These are phyloP conservation scores for Conistra vaccinii DNA, from an alignment of 2,888 invertebrate species.

Conservation along the genomic window DNA sequence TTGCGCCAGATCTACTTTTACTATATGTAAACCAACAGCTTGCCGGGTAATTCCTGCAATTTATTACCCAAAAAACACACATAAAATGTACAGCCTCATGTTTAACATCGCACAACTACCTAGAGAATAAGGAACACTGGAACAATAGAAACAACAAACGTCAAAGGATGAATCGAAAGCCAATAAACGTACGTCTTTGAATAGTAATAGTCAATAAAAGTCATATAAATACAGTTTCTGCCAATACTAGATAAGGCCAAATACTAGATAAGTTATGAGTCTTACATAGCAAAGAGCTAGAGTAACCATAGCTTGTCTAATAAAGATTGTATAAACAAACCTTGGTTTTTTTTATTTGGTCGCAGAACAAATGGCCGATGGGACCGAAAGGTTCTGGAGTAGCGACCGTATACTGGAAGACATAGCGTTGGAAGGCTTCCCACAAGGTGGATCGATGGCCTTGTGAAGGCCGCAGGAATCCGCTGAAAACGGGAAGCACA, in stretches of 20 bases:
- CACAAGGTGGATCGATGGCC: too few relatives aligned
- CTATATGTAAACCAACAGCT: neutral
- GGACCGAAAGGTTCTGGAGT: too few relatives aligned
- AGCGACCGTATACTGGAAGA: too few relatives aligned
- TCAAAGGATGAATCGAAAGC: constrained; percentile 18
- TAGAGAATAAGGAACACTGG: neutral
- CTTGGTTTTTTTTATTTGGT: too few relatives aligned
- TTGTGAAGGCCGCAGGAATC: too few relatives aligned
- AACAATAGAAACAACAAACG: neutral
- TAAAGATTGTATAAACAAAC: neutral
- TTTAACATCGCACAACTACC: neutral
- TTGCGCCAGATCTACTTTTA: neutral
- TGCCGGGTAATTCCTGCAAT: neutral
- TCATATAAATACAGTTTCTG: constrained; percentile 19
- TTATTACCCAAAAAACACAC: neutral
- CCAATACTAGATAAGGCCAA: constrained; percentile 3
- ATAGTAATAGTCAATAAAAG: constrained; percentile 33
- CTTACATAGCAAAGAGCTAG: neutral
- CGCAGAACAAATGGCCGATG: too few relatives aligned
- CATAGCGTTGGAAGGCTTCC: too few relatives aligned
- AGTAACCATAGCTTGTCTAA: neutral
- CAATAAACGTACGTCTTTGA: constrained; percentile 30
- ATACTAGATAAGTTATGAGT: constrained; percentile 22
- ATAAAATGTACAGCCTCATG: neutral
- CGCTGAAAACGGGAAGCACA: too few relatives aligned